Evolutionary conservation across 2,113 vertebrate genomes (phyloP).

Genomic region (Lepisosteus osseus): DNA sequence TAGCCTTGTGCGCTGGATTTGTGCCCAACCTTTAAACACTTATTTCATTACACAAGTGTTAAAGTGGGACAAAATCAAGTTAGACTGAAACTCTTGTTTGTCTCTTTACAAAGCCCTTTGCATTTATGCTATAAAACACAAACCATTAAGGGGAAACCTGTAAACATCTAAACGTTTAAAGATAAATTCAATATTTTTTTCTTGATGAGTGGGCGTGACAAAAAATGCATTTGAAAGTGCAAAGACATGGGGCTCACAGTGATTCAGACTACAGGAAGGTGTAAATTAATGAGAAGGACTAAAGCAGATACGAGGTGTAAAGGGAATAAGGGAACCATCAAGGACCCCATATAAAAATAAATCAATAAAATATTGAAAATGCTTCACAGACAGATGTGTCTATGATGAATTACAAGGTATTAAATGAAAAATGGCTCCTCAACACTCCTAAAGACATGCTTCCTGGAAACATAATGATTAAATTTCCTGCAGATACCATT

Average conservation of each 20-base stretch:
- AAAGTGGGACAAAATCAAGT: not conserved
- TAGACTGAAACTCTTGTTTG: conserved; percentile 22
- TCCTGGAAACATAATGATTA: too few relatives aligned
- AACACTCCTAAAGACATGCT: conserved; percentile 9
- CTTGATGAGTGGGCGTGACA: not conserved
- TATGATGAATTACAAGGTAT: conserved; percentile 23
- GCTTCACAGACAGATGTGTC: conserved; percentile 5
- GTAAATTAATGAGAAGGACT: conserved; percentile 8
- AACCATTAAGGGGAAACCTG: not conserved
- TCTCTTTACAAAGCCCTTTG: conserved; percentile 3
- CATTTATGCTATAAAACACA: conserved; percentile 1
- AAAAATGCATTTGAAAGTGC: not conserved
- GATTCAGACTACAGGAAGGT: not conserved
- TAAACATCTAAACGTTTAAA: not conserved
- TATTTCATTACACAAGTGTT: conserved; percentile 18
- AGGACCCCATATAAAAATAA: conserved; percentile 3
- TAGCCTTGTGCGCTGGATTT: not conserved
- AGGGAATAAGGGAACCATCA: not conserved
- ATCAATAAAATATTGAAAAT: conserved; percentile 36
- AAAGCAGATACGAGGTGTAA: not conserved
- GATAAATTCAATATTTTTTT: too few relatives aligned
- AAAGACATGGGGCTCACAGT: not conserved
- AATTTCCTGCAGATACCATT: too few relatives aligned
- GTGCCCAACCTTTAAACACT: conserved; percentile 9
- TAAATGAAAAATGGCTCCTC: conserved; percentile 33